Evolutionary conservation across 2,113 vertebrate genomes (phyloP), one percentile per base, ranked within the genome.

Genomic region (Tapirus terrestris): DNA sequence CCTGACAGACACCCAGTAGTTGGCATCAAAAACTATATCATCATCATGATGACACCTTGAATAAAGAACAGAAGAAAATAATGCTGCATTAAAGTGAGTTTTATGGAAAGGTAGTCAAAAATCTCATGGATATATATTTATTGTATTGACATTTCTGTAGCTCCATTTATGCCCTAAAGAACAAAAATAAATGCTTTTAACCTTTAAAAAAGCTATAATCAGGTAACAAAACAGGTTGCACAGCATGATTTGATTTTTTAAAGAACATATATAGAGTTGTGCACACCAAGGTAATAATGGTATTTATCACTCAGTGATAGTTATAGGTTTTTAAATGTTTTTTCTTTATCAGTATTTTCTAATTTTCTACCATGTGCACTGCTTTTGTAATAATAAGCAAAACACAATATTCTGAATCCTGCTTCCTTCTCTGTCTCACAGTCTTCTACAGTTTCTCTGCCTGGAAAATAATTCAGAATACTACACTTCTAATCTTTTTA

Each of bases 301-400:
- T 73, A 33, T 67, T 82, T 79, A 51, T 75, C 67, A 93, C 10
- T 67, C 63, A 91, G 20, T 33, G 63, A 53, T 48, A 84, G 39
- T 45, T 84, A 80, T 0, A 82, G 60, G 89, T 84, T 70, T 85
- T 51, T 86, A 23, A 68, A 58, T 61, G 58, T 77, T 73, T 65
- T 48, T 12, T 81, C 93, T 85, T 92, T 60, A 20, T 79, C 20
- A 56, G 6, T 53, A 79, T 88, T 85, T 92, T 95, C 33, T 77
- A 17, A 81, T 45, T 31, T 90, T 90, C 85, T 65, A 82, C 48
- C 1, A n/a, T n/a, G 1, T 87, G 39, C 29, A 68, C 48, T 84
- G 73, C 36, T 63, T 88, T 95, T 95, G 43, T 92, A 94, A 89
- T 80, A 90, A 72, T 58, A 88, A 79, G 33, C 14, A 75, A 91